Evolutionary conservation across 2,113 vertebrate genomes (phyloP).

Genomic region (Forbesichthys agassizii): DNA sequence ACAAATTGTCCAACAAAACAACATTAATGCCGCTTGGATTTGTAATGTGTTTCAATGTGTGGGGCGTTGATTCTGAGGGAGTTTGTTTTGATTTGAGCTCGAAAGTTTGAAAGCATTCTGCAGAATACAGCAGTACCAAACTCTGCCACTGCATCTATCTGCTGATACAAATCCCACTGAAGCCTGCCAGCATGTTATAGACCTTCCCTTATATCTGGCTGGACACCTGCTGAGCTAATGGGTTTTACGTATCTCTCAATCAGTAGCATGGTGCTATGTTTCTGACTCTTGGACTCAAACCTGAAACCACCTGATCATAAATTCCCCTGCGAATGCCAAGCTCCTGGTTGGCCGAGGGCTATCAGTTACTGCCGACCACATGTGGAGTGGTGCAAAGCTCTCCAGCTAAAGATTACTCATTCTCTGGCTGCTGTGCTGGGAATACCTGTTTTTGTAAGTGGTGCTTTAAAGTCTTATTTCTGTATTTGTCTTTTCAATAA

Average conservation of each 20-base stretch:
- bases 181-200: slow-evolving; percentile 1
- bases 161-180: slow-evolving; percentile 12
- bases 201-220: slow-evolving; percentile 13
- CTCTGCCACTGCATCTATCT: slow-evolving; percentile 4
- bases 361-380: slow-evolving; percentile 55
- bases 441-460: slow-evolving; percentile 16
- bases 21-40: too few relatives aligned
- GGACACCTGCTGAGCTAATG: slow-evolving; percentile 67
- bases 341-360: slow-evolving; percentile 41
- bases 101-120: too few relatives aligned
- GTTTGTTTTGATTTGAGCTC: too few relatives aligned
- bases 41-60: too few relatives aligned
- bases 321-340: slow-evolving; percentile 52
- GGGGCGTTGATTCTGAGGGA: too few relatives aligned
- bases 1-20: too few relatives aligned
- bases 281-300: slow-evolving; percentile 52
- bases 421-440: slow-evolving; percentile 36
- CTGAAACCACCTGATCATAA: slow-evolving; percentile 65
- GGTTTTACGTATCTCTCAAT: slow-evolving; percentile 50
- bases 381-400: slow-evolving; percentile 31
- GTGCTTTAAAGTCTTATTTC: neutral
- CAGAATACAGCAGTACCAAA: neutral
- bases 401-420: slow-evolving; percentile 48
- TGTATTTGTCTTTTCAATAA: neutral
- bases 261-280: slow-evolving; percentile 55